phyloP scores from a whole-genome alignment of 2,888 invertebrate genomes.

The Drosophila meridionalis region DNA sequence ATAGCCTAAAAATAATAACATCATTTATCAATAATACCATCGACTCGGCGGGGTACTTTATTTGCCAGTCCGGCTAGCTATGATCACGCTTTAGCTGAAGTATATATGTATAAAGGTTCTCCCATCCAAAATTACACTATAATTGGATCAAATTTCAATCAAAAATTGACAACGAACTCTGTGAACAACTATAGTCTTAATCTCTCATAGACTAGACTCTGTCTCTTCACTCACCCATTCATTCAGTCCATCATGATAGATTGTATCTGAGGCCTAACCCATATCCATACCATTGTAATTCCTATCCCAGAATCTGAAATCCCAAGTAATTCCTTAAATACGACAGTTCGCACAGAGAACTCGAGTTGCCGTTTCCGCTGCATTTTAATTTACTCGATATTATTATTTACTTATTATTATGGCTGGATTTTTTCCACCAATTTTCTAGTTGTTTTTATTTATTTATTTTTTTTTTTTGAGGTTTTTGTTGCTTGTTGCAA shows the following conservation, averaged over 20 bases:
- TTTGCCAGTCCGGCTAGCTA: too few relatives aligned
- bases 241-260: not conserved
- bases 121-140: too few relatives aligned
- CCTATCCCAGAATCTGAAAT: not conserved
- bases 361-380: conserved; percentile 29
- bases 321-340: not conserved
- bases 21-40: too few relatives aligned
- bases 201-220: not conserved
- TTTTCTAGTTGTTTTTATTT: not conserved
- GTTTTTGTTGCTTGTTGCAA: conserved; percentile 1
- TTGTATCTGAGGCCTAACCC: not conserved
- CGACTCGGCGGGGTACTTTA: too few relatives aligned
- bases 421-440: conserved; percentile 10
- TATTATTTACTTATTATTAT: conserved; percentile 21
- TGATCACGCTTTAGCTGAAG: too few relatives aligned
- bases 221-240: not conserved
- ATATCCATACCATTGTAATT: not conserved
- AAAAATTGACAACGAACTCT: too few relatives aligned
- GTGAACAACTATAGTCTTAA: not conserved
- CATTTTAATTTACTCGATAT: conserved; percentile 9
- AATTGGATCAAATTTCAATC: too few relatives aligned
- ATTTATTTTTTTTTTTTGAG: conserved; percentile 3
- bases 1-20: too few relatives aligned
- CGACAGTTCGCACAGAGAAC: not conserved
- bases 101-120: too few relatives aligned